Evolutionary conservation across 2,797 vertebrate genomes (phyloP).

Genomic region (Lycodopsis pacificus): DNA sequence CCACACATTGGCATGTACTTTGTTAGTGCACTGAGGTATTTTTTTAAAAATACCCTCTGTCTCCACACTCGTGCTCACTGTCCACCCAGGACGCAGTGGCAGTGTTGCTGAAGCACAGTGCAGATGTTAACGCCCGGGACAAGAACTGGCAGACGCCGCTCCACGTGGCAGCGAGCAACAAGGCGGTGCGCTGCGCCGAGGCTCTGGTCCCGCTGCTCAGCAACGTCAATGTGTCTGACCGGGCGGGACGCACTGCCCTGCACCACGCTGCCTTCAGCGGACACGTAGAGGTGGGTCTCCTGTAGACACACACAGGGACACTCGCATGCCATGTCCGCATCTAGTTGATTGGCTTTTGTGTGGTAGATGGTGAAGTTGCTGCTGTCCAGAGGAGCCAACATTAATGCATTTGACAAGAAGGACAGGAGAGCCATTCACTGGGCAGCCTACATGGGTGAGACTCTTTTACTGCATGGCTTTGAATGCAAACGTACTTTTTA

Average conservation of each 20-base stretch:
- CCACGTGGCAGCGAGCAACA: constrained; percentile 95
- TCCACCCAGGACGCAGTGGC: constrained; percentile 90
- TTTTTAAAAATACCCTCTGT: constrained; percentile 3
- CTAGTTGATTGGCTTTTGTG: constrained; percentile 8
- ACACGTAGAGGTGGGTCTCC: constrained; percentile 89
- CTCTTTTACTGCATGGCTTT: neutral
- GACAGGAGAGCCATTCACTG: constrained; percentile 96
- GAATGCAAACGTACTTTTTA: neutral
- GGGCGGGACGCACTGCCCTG: constrained; percentile 93
- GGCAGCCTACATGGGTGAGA: constrained; percentile 98
- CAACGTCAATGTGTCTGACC: constrained; percentile 95
- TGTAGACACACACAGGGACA: neutral
- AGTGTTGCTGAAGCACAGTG: constrained; percentile 95
- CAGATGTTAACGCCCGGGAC: constrained; percentile 96
- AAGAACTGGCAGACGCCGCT: constrained; percentile 99
- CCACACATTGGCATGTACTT: constrained; percentile 16
- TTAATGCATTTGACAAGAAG: constrained; percentile 98
- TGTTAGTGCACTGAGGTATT: constrained; percentile 6
- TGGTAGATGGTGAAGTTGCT: constrained; percentile 95
- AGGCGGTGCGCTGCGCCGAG: constrained; percentile 94
- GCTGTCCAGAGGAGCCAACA: constrained; percentile 96
- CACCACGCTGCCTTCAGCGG: constrained; percentile 97
- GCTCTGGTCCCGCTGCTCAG: constrained; percentile 93
- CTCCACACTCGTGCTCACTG: neutral
- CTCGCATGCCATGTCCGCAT: neutral